These are phyloP conservation scores for Oxyruncus cristatus DNA, from an alignment of 2,113 vertebrate genomes.

Conservation along the genomic window DNA sequence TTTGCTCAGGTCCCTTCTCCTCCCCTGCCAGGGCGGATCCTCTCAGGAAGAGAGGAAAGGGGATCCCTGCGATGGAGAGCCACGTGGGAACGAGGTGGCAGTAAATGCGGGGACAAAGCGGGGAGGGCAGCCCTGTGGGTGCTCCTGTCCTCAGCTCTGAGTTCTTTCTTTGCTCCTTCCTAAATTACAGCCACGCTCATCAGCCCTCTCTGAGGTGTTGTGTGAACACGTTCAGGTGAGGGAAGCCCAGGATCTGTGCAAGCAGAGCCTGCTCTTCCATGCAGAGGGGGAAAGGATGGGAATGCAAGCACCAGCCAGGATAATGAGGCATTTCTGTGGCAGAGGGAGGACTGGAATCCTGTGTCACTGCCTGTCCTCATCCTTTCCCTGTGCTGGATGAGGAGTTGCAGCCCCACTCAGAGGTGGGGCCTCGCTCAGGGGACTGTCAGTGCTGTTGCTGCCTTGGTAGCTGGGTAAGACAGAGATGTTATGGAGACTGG, in stretches of 20 bases:
- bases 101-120: not conserved
- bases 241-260: not conserved
- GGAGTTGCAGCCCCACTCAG: not conserved
- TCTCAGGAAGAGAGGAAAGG: not conserved
- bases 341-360: not conserved
- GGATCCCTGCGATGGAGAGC: not conserved
- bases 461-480: not conserved
- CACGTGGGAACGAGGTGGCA: rapidly evolving
- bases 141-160: too few relatives aligned
- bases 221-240: rapidly evolving
- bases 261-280: too few relatives aligned
- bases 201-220: not conserved
- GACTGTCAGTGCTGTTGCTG: not conserved
- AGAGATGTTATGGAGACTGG: not conserved
- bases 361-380: not conserved
- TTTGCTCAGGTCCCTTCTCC: not conserved
- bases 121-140: not conserved
- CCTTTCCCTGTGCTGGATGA: not conserved
- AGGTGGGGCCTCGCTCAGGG: not conserved
- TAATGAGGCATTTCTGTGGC: not conserved
- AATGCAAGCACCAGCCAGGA: not conserved
- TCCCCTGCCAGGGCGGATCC: not conserved
- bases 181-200: not conserved
- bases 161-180: not conserved
- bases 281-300: not conserved